Evolutionary conservation across 2,888 invertebrate genomes (phyloP), one percentile per base, ranked within the genome.

Genomic region (Chaetoderma sp.): DNA sequence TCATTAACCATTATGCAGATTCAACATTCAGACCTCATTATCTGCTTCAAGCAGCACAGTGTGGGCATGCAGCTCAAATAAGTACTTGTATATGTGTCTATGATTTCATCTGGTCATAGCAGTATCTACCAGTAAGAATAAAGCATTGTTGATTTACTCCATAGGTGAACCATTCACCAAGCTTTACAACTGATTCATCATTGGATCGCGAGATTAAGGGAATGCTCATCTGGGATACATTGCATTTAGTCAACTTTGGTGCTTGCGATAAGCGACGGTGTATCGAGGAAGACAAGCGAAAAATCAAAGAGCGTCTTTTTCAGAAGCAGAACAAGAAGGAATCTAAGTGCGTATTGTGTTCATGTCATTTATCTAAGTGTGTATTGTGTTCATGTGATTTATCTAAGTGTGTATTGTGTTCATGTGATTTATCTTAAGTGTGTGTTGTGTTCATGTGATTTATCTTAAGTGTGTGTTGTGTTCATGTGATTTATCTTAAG

Each of bases 161-260:
- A 4, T 72, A 92, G 92, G 94, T 94, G 5, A 96, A 96, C 86
- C 95, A 95, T 85, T 95, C 95, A 10, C 96, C 96, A 0, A 96
- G 95, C 86, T 95, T 95, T 83, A 94, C 95, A 85, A 95, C 94
- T 13, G 94, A 95, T 83, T 93, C 95, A 1, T 90, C 91, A 69
- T 88, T 96, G 52, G 96, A 96, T 86, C 90, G 91, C 68, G 94
- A 94, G 80, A 93, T 96, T 39, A 96, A 96, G 84, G 93, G 94
- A 79, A 89, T 91, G 0, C 88, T 96, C 16, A 73, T 87, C 33
- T 83, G 78, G 73, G 87, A 87, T 73, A 83, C 86, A n/a, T 75
- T 87, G 33, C 77, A 80, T 52, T 77, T 87, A 44, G 79, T 86
- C 58, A 86, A 86, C 78, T 86, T 86, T 75, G 85, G 84, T 60